Evolutionary conservation across 2,797 vertebrate species (phyloP), one percentile per base, ranked within the genome.

Genomic region (Channallabes apus): DNA sequence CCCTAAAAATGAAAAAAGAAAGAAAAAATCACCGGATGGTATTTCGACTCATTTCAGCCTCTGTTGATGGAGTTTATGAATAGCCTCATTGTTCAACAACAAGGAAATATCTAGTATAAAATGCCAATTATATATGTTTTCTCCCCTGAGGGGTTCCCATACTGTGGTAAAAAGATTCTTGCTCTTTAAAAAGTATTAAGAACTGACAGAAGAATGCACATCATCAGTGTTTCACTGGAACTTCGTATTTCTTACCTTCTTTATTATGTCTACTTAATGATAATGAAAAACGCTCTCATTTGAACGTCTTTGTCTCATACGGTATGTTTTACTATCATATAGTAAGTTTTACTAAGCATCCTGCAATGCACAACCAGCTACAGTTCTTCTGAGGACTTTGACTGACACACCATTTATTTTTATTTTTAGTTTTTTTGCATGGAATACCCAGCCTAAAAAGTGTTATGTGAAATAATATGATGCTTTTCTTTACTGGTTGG

Each of bases 71-170:
- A 67, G 32, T 54, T 22, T 46, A 72, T 90, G 88, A 90, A 91
- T 87, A 85, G 72, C 3, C 69, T 80, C 84, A 85, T 90, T 91
- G 89, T 91, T 85, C 73, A 38, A 54, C 24, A 69, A 84, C 32
- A 82, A 84, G 64, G 85, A 86, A 85, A 89, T 82, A 35, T 65
- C 86, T 68, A 71, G 75, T 38, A 76, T 78, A 76, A 86, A 82
- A 78, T 64, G 77, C 80, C 77, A 80, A 71, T 80, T 80, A 51
- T 22, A 80, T 71, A 41, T 61, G n/a, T 85, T 64, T 85, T 80
- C 38, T 68, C 5, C 15, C 27, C 3, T 32, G 2, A 62, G 20
- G 77, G 79, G 29, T 72, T 80, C 67, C 84, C 77, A 22, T 38
- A 46, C 18, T 71, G 18, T 46, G 12, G 4, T 62, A 6, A 56